Conservation (phyloP, 64 coral and sea anemone species). For the Cladopsammia gracilis region DNA sequence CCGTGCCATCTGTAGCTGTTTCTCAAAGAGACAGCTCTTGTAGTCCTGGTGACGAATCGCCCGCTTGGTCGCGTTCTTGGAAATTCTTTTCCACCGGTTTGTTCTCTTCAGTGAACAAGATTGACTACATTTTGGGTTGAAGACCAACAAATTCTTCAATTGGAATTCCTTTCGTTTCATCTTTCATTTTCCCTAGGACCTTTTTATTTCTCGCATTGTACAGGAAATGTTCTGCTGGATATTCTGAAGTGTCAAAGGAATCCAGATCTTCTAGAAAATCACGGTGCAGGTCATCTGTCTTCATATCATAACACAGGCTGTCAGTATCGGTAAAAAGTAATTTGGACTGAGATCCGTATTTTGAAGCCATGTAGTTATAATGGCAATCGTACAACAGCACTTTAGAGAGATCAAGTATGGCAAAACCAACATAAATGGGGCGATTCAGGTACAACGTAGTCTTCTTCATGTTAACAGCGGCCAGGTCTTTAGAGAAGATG, state of each 20-base stretch:
- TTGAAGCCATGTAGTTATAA: no score
- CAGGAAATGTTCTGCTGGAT: background rate
- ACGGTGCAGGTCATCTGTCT: slow-evolving; percentile 42
- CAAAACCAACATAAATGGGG: no score
- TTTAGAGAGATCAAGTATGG: no score
- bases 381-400: no score
- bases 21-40: slow-evolving; percentile 27
- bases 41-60: slow-evolving; percentile 32
- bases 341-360: no score
- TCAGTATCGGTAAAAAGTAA: slow-evolving; percentile 21
- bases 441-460: no score
- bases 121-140: slow-evolving; percentile 44
- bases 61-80: slow-evolving; percentile 32
- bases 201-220: slow-evolving; percentile 55
- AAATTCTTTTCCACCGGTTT: slow-evolving; percentile 43
- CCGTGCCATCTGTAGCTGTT: background rate
- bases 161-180: slow-evolving; percentile 1
- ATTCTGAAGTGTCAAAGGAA: slow-evolving; percentile 36
- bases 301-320: background rate
- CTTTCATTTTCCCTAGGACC: slow-evolving; percentile 47
- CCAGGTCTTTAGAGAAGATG: no score
- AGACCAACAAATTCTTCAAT: slow-evolving; percentile 51
- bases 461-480: no score
- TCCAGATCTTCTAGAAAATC: background rate
- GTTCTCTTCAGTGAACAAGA: background rate